These are phyloP conservation scores for Dendroctonus ponderosae DNA, from an alignment of 1,140 invertebrate genomes.

Conservation along the genomic window DNA sequence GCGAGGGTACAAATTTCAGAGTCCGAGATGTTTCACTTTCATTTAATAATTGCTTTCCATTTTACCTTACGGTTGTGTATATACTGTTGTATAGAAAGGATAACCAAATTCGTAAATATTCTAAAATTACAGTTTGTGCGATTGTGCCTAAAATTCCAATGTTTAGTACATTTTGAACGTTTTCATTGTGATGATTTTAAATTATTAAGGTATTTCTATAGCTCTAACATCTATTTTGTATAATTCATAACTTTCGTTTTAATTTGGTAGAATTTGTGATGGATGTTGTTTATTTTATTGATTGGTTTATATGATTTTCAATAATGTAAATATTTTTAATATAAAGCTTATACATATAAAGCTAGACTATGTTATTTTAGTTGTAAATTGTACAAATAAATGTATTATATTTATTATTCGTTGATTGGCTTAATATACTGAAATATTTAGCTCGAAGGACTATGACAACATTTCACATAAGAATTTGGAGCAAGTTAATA, in stretches of 20 bases:
- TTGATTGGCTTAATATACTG: too few relatives aligned
- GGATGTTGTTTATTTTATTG: background rate
- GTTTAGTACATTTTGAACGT: conserved; percentile 7
- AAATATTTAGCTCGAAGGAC: too few relatives aligned
- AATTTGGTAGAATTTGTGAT: too few relatives aligned
- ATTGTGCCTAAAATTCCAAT: background rate
- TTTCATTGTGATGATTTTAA: conserved; percentile 28
- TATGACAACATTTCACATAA: too few relatives aligned
- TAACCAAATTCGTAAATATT: too few relatives aligned
- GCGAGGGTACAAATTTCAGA: background rate
- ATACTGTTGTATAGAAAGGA: too few relatives aligned
- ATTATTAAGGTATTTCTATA: conserved; percentile 24
- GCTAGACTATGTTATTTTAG: conserved; percentile 19
- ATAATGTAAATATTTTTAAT: conserved; percentile 34
- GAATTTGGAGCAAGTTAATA: too few relatives aligned
- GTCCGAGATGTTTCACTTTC: background rate
- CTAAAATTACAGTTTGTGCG: background rate
- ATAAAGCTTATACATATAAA: conserved; percentile 25
- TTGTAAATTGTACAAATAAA: conserved; percentile 27
- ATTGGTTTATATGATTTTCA: conserved; percentile 27
- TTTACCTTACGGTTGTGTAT: background rate
- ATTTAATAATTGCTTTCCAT: background rate
- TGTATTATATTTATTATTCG: conserved; percentile 14
- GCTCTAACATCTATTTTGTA: conserved; percentile 13
- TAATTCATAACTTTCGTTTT: conserved; percentile 11